Base-by-base conservation (phyloP, 2,888 invertebrate genomes). In the Melanchra persicariae region DNA sequence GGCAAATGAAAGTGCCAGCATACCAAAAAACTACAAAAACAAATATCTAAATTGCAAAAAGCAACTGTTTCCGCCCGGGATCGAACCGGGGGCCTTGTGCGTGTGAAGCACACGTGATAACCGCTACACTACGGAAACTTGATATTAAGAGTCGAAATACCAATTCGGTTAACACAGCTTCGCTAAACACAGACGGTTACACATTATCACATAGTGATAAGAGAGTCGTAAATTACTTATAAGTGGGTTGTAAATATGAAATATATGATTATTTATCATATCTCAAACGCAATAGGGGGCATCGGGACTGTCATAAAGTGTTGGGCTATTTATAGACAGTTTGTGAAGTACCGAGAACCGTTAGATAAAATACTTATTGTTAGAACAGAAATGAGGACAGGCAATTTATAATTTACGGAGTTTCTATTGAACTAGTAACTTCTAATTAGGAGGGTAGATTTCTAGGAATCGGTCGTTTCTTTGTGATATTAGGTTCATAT, bases 31-130 rank as follows among this genome's bases (percentile, higher is more conserved):
- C n/a, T n/a, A n/a, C 0, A 10, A 34, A 57, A 1, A 63, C 19
- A 49, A 64, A 52, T 43, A 0, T 8, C 2, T 15, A n/a, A 30
- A 24, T 2, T 10, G 0, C 60, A 78, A 85, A 83, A 76, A 71
- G 52, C 0, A 30, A 61, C 54, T 97, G 96, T 96, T 96, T 97
- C 97, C 97, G 97, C 97, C 97, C 97, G 97, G 97, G 97, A 96
- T 97, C 97, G 97, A 96, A 97, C 97, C 97, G 97, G 97, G 97
- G 97, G 93, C 96, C 96, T 97, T 97, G 97, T 97, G 97, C 97
- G 97, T 97, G 97, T 97, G 97, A 97, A 97, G 97, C 97, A 97
- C 97, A 97, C 97, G 97, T 97, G 97, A 97, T 97, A 97, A 97
- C 97, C 97, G 96, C 97, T 97, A 97, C 97, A 97, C 97, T 97